phyloP scores from a whole-genome alignment of 2,888 invertebrate species.

The Folsomia candida region DNA sequence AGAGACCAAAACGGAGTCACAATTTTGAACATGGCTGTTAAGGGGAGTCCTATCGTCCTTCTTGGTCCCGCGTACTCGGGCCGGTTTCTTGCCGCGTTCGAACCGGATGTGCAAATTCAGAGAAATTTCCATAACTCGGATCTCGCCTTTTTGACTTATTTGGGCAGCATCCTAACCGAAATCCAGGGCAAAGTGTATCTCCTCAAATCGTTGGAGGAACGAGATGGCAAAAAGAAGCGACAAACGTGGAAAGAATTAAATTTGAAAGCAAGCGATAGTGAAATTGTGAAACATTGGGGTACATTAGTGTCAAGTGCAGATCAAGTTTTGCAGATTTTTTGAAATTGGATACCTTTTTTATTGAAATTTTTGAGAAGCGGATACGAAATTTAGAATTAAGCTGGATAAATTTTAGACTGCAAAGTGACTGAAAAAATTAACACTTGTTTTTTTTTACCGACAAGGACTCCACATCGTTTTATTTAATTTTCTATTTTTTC shows the following conservation, averaged over 20 bases:
- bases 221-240: slow-evolving; percentile 11
- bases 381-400: too few relatives aligned
- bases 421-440: too few relatives aligned
- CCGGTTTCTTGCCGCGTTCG: slow-evolving; percentile 38
- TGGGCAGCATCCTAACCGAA: slow-evolving; percentile 48
- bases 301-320: slow-evolving; percentile 34
- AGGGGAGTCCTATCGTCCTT: slow-evolving; percentile 29
- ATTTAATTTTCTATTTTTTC: too few relatives aligned
- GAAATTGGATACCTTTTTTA: slow-evolving; percentile 1
- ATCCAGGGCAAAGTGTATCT: slow-evolving; percentile 50
- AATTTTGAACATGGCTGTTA: slow-evolving; percentile 41
- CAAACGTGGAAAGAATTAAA: slow-evolving; percentile 33
- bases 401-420: too few relatives aligned
- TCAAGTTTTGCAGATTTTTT: slow-evolving; percentile 41
- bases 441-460: too few relatives aligned
- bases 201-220: slow-evolving; percentile 38
- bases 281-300: slow-evolving; percentile 45
- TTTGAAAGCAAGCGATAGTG: slow-evolving; percentile 40
- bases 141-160: slow-evolving; percentile 45
- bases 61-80: slow-evolving; percentile 48
- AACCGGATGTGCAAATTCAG: slow-evolving; percentile 26
- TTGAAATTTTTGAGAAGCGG: too few relatives aligned
- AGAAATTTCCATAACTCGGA: slow-evolving; percentile 39
- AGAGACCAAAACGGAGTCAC: slow-evolving; percentile 47
- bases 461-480: too few relatives aligned